Conservation (phyloP, 1,140 invertebrate species). For the Acromyrmex heyeri region DNA sequence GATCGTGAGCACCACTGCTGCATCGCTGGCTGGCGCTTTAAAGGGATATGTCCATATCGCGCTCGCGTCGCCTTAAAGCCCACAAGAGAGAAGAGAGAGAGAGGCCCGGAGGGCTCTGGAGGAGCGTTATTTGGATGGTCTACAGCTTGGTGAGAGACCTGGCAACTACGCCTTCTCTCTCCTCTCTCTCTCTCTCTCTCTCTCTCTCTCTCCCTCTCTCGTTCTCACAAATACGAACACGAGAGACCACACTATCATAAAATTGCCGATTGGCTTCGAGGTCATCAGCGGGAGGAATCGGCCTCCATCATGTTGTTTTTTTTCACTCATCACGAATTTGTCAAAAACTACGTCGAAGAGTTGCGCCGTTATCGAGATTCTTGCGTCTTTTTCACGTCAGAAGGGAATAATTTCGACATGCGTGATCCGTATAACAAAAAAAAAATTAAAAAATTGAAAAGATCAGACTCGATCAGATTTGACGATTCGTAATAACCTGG, state of each 20-base stretch:
- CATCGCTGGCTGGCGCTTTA: conserved; percentile 46
- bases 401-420: neutral
- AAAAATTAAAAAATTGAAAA: neutral
- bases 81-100: conserved; percentile 13
- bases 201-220: conserved; percentile 20
- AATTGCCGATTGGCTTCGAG: conserved; percentile 75
- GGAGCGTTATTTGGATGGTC: conserved; percentile 58
- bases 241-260: conserved; percentile 71
- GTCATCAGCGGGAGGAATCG: conserved; percentile 69
- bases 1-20: conserved; percentile 55
- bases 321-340: conserved; percentile 47
- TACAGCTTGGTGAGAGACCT: conserved; percentile 39
- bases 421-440: neutral
- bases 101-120: neutral
- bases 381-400: neutral
- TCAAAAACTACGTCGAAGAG: conserved; percentile 42
- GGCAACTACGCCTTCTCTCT: conserved; percentile 64
- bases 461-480: neutral
- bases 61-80: conserved; percentile 49
- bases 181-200: neutral
- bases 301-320: conserved; percentile 59
- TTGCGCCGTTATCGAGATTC: conserved; percentile 38
- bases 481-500: neutral
- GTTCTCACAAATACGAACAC: neutral
- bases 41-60: conserved; percentile 71